Base-by-base conservation (phyloP, 2,113 vertebrate genomes). In the Leptocoma aspasia region DNA sequence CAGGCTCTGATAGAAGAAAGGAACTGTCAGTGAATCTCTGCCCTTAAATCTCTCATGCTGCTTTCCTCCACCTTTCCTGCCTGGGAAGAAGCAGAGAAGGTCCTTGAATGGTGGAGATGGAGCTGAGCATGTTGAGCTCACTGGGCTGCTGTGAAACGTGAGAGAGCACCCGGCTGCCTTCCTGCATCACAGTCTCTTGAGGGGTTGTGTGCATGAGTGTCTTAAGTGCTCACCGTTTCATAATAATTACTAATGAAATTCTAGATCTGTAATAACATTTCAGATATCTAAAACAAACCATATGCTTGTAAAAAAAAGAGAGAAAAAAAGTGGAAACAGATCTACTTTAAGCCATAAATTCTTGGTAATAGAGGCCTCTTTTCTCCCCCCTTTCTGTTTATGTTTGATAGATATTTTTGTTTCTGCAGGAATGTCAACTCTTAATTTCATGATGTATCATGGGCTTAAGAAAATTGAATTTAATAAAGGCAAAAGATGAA, bases 401-500 rank as follows among this genome's bases (percentile, higher is more conserved):
- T 98, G 96, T 98, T 98, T 98, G 98, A 98, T 98, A 98, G 98
- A 98, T 98, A 98, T 97, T 98, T 98, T 98, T 98, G 97, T 98
- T 98, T 98, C 98, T 96, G 91, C 97, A 97, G 97, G 98, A 98
- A 98, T 98, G 98, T 98, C 97, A 98, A 96, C 97, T 98, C 97
- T 96, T 98, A 98, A 98, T 98, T 98, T 98, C 98, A 98, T 98
- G 98, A 98, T 98, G 97, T 98, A 97, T 98, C 97, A 94, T 97
- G 96, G 98, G 97, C 96, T 98, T 98, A 97, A 97, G 97, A 98
- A 98, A 98, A 98, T 98, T 98, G 97, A 98, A 98, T 98, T 98
- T 98, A 98, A 98, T 98, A 98, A 98, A 98, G 97, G 97, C 97
- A 97, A 98, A 97, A 98, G 98, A 98, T 98, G 98, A 98, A 98